Evolutionary conservation across 2,113 vertebrate species (phyloP).

Genomic region (Antigone vipio): DNA sequence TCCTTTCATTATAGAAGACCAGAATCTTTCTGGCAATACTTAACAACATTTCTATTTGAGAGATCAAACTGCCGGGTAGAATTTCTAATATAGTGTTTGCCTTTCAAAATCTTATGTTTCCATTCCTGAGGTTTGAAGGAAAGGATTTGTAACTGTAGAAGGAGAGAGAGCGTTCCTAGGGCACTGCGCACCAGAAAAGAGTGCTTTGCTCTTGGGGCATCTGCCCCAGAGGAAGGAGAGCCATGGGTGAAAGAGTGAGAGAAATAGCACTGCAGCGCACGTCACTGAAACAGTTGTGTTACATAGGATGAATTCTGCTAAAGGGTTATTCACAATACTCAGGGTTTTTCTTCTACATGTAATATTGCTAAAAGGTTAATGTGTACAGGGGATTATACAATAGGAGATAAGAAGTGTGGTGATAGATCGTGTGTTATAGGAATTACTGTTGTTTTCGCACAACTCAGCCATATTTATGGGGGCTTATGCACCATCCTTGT

Average conservation of each 20-base stretch:
- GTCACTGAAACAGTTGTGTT: not conserved
- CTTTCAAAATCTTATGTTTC: constrained; percentile 29
- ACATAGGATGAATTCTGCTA: not conserved
- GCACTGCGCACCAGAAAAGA: not conserved
- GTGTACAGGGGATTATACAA: not conserved
- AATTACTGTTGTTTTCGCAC: constrained; percentile 16
- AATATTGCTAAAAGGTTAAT: not conserved
- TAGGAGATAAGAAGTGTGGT: not conserved
- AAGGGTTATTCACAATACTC: not conserved
- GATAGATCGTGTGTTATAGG: not conserved
- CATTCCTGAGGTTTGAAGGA: not conserved
- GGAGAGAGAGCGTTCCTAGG: not conserved
- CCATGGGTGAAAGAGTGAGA: not conserved
- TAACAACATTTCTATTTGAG: constrained; percentile 21
- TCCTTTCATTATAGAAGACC: constrained; percentile 25
- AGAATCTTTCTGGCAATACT: not conserved
- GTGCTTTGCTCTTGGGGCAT: not conserved
- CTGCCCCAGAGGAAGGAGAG: not conserved
- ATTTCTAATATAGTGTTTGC: not conserved
- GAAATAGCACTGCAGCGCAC: not conserved
- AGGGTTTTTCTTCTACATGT: not conserved
- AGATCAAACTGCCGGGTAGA: not conserved
- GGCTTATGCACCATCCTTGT: not conserved
- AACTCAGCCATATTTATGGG: not conserved
- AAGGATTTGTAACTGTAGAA: not conserved